Base-by-base conservation (phyloP, 2,888 invertebrate genomes). In the Desoria tigrina region DNA sequence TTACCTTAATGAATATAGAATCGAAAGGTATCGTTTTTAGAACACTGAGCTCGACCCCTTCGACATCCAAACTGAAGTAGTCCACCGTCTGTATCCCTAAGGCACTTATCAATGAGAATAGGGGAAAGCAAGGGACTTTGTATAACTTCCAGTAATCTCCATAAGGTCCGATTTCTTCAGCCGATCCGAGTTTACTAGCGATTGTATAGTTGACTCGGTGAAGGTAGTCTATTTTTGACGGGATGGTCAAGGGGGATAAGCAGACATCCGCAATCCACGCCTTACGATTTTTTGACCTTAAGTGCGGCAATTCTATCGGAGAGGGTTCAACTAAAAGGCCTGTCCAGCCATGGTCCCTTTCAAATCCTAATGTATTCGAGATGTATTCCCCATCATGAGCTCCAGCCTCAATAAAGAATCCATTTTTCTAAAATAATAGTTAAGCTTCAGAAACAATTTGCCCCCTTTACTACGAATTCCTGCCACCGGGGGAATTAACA, bases 31-130 rank as follows among this genome's bases (percentile, higher is more conserved):
- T 78, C 0, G 80, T 79, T 56, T 76, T 72, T 1, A 81, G 70
- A 7, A 81, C 79, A 2, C 76, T 74, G 9, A 80, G 61, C 66
- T 81, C 81, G 26, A 76, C 75, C 1, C 81, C 81, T 71, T 81
- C 81, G 7, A 81, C 79, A 65, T 81, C 81, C 39, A 81, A 74
- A 58, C 79, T 79, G 68, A 81, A 79, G 69, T 80, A 81, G 73
- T 81, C 80, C 4, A 81, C 76, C 0, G 73, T 75, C 3, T 78
- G 77, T 21, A 77, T 76, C 63, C 79, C 78, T 9, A 81, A 73
- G 1, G 81, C 80, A 6, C 77, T 60, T 28, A 81, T 73, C 37
- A 81, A 76, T 14, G 80, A 78, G 66, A 78, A 79, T n/a, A 81
- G 57, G 0, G 81, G 81, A 56, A 80, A 78, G 59, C 81, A 81